Evolutionary conservation across 2,888 invertebrate genomes (phyloP).

Genomic region (Pyrgus malvae): DNA sequence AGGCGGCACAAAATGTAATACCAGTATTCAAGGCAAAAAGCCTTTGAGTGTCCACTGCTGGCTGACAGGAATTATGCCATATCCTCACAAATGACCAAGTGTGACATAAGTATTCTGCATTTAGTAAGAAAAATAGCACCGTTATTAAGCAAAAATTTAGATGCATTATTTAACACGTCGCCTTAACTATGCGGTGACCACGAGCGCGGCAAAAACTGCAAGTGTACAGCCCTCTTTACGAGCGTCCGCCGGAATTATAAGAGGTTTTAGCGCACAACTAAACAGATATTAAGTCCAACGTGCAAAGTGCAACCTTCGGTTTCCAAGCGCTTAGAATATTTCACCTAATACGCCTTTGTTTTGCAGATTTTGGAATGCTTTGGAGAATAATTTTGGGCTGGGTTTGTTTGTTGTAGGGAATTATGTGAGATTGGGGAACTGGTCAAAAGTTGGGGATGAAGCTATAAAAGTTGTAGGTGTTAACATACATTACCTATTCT

Average conservation of each 20-base stretch:
- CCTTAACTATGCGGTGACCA: conserved; percentile 77
- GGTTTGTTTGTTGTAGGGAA: conserved; percentile 1
- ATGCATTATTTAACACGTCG: conserved; percentile 29
- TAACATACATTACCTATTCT: too few species aligned
- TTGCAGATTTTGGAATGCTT: conserved; percentile 29
- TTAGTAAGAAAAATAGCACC: too few species aligned
- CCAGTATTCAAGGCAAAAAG: too few species aligned
- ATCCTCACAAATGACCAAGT: too few species aligned
- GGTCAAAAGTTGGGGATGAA: too few species aligned
- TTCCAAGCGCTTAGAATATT: conserved; percentile 42
- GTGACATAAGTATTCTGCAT: too few species aligned
- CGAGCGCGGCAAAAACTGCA: conserved; percentile 74
- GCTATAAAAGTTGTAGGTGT: too few species aligned
- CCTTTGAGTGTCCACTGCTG: too few species aligned
- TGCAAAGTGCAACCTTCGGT: conserved; percentile 35
- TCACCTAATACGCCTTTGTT: conserved; percentile 35
- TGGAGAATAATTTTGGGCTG: conserved; percentile 15
- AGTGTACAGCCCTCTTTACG: conserved; percentile 69
- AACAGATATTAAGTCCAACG: conserved; percentile 59
- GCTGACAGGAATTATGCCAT: too few species aligned
- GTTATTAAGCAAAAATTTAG: not conserved
- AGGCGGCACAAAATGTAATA: too few species aligned
- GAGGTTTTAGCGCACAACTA: conserved; percentile 58
- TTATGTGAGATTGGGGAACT: not conserved
- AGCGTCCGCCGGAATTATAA: conserved; percentile 65